These are phyloP conservation scores for Lerista edwardsae DNA, from an alignment of 2,797 vertebrate species.

Conservation along the genomic window DNA sequence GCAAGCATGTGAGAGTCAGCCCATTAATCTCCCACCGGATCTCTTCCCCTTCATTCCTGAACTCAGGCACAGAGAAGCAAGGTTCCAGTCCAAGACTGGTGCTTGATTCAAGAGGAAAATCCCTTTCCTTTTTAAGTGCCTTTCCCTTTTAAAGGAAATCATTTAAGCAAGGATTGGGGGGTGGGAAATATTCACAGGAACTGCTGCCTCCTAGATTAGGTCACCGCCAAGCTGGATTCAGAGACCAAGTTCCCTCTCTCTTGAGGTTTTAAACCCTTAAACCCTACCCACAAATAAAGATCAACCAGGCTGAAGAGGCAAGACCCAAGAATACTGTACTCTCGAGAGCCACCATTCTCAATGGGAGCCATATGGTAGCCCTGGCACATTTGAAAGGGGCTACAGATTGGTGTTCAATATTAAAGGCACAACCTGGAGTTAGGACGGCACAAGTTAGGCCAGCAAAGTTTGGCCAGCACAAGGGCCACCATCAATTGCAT, in stretches of 20 bases:
- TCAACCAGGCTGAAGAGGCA: neutral
- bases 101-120: neutral
- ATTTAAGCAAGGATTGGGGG: neutral
- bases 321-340: no score
- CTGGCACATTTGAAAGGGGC: no score
- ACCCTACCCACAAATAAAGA: no score
- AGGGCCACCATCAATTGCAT: no score
- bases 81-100: neutral
- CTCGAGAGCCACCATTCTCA: no score
- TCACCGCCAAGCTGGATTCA: neutral
- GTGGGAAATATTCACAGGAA: neutral
- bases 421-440: no score
- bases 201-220: neutral
- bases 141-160: no score
- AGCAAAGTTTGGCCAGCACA: no score
- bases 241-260: neutral
- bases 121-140: neutral
- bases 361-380: no score
- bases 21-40: neutral
- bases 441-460: no score
- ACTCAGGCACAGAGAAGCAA: neutral
- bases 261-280: no score
- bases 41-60: neutral
- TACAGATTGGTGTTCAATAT: no score
- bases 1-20: neutral